Base-by-base conservation (phyloP, 2,113 vertebrate genomes). In the Saccopteryx leptura region DNA sequence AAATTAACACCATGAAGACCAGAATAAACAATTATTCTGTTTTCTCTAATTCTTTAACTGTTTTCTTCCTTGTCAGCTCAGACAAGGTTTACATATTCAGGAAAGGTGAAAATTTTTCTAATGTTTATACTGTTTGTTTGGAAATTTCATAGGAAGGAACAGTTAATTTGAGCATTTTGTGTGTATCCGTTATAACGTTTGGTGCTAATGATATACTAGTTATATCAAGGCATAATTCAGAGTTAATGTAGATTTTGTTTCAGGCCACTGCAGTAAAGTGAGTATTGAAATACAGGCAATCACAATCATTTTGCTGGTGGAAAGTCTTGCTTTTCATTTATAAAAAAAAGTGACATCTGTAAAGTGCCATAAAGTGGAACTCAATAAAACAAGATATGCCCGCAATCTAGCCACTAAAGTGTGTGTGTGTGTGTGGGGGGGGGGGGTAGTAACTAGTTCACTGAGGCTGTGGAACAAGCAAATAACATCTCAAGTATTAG, bases 51-150 rank as follows among this genome's bases (percentile, higher is more conserved):
- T 13, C 5, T 17, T 78, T 63, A 76, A 26, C 39, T 82, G 5
- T 88, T 76, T 96, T 85, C 60, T 75, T 88, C 33, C 7, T 93
- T 88, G 11, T 54, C 26, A 90, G 12, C 18, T 88, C 46, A 60
- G 72, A 8, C 83, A 39, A 75, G 9, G 54, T n/a, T 71, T 81
- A 54, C 5, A 56, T 17, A 80, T 66, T 80, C 23, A 85, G 26
- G 79, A 54, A 79, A 54, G 75, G 9, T 68, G 6, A 21, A 1
- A 78, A 23, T 63, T 86, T 17, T 74, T 12, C 9, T 85, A 58
- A 91, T 33, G 33, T 23, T 68, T 69, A 18, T 58, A 8, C 4
- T 88, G 2, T 71, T 82, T 39, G 24, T 33, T 60, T 84, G 48
- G 8, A 65, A 8, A 21, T 63, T 92, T 84, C 88, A 56, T 65